Conservation (phyloP, 2,113 vertebrate species). For the Melanostigma gelatinosum region DNA sequence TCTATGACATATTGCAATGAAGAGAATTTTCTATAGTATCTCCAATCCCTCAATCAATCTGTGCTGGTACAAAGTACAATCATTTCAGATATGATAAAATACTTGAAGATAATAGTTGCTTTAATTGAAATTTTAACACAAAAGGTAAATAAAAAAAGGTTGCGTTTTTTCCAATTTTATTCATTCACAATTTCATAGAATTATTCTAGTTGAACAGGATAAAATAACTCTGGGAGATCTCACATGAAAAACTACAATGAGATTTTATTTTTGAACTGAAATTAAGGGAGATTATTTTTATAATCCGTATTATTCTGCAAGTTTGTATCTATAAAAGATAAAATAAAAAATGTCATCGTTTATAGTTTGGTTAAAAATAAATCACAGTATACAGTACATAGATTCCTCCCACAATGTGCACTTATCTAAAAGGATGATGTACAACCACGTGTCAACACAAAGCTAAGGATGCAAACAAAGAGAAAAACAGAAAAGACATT, state of each 20-base stretch:
- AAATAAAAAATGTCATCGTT: slow-evolving; percentile 76
- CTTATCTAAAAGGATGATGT: slow-evolving; percentile 89
- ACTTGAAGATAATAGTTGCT: background rate
- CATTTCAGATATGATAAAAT: background rate
- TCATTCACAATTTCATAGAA: slow-evolving; percentile 68
- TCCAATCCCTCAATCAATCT: background rate
- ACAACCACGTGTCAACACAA: slow-evolving; percentile 90
- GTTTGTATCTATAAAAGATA: slow-evolving; percentile 59
- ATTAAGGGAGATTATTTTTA: slow-evolving; percentile 55
- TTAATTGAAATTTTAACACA: slow-evolving; percentile 9
- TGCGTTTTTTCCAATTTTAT: slow-evolving; percentile 61
- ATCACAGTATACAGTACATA: slow-evolving; percentile 92
- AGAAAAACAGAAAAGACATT: slow-evolving; percentile 79
- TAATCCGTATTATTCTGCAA: slow-evolving; percentile 54
- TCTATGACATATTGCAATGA: background rate
- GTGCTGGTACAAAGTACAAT: background rate
- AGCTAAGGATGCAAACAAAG: slow-evolving; percentile 65
- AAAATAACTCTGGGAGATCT: slow-evolving; percentile 49
- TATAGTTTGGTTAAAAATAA: slow-evolving; percentile 90
- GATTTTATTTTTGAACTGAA: slow-evolving; percentile 54
- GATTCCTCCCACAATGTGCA: slow-evolving; percentile 89
- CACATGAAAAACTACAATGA: slow-evolving; percentile 57
- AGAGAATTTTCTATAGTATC: background rate
- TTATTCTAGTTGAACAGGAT: slow-evolving; percentile 58
- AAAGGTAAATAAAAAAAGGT: slow-evolving; percentile 16